These are phyloP conservation scores for Cheilosia variabilis DNA, from an alignment of 2,888 invertebrate species.

Conservation along the genomic window DNA sequence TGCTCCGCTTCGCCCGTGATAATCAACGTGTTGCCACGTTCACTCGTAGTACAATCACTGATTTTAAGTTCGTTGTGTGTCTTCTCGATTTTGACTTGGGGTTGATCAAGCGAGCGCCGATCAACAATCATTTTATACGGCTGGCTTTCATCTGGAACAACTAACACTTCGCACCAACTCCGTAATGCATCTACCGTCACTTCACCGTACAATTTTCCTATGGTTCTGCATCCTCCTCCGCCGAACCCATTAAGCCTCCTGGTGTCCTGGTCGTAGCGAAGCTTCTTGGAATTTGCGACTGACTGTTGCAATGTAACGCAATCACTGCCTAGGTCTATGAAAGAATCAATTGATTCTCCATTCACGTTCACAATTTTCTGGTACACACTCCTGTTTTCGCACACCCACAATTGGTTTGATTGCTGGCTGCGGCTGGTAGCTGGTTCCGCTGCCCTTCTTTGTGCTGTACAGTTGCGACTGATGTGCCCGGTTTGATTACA, in stretches of 20 bases:
- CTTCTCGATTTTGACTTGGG: conserved; percentile 24
- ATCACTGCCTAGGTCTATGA: conserved; percentile 26
- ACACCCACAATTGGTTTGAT: too few relatives aligned
- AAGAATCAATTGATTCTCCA: not conserved
- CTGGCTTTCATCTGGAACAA: conserved; percentile 30
- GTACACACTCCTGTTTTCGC: conserved; percentile 6
- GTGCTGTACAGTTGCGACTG: conserved; percentile 22
- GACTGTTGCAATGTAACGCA: conserved; percentile 34
- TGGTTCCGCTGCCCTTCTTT: not conserved
- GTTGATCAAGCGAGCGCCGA: conserved; percentile 26
- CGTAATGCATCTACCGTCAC: conserved; percentile 10
- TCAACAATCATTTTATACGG: conserved; percentile 22
- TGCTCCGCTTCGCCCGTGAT: not conserved
- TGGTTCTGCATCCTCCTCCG: conserved; percentile 3
- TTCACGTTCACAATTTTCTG: conserved; percentile 22
- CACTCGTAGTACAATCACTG: not conserved
- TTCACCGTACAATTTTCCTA: conserved; percentile 4
- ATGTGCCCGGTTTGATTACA: conserved; percentile 33
- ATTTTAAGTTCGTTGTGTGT: conserved; percentile 9
- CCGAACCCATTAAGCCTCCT: conserved; percentile 17
- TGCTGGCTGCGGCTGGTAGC: not conserved
- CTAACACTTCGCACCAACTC: conserved; percentile 30
- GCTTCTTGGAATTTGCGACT: conserved; percentile 11
- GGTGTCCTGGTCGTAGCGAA: conserved; percentile 3
- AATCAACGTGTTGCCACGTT: not conserved